Evolutionary conservation across 2,888 invertebrate species (phyloP), one percentile per base, ranked within the genome.

Genomic region (Drosophila mercatorum): DNA sequence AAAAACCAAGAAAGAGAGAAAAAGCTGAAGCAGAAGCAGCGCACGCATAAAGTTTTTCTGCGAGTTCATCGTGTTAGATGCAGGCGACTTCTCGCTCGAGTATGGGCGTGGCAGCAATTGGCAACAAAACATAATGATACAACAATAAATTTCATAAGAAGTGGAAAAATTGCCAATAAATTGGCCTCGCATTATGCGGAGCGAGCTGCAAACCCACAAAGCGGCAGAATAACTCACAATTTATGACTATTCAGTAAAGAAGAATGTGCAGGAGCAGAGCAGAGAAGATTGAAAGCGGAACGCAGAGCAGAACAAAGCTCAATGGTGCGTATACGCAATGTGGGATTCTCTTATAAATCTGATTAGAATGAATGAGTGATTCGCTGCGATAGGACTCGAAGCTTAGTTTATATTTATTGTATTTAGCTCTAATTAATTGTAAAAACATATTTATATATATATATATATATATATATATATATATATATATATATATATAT

Each of bases 121-220:
- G 43, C 4, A 49, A 43, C 12, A 61, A 49, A 49, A 36, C 58
- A 46, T 36, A 55, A 47, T 57, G 53, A 64, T 57, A 53, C 52
- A 47, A 60, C 65, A 72, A 72, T 57, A 60, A 52, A 31, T 52
- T 38, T 12, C 22, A 43, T 40, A 58, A 63, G 71, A 70, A 64
- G 52, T 61, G 34, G 52, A 80, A 68, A 82, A 86, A 86, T 86
- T 78, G 85, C 70, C 86, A 80, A 88, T 86, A 88, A 86, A 86
- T 88, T 88, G 83, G 69, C 47, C 67, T 44, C 51, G 64, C 68
- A 81, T 80, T 71, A 73, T 60, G 73, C 66, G 55, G 47, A 62
- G 67, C 68, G 52, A 66, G 68, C 38, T 51, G 28, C 46, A 52
- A 62, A 64, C 53, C 68, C 71, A 38, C 38, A 58, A 56, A 64